Conservation (phyloP, 2,888 invertebrate species). For the Orthosia gothica region DNA sequence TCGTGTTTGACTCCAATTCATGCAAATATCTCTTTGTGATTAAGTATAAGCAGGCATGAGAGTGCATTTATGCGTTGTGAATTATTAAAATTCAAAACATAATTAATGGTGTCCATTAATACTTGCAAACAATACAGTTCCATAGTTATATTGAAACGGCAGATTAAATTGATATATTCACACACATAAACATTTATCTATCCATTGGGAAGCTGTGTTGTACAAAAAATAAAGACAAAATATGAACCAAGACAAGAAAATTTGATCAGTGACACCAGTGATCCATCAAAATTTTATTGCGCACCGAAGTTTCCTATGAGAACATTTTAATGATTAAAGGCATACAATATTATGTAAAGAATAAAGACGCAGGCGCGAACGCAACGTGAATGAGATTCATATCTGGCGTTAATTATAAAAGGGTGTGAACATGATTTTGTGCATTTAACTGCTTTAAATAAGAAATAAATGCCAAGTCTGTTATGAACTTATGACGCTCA, state of each 20-base stretch:
- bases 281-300: conserved; percentile 63
- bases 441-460: not conserved
- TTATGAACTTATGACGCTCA: conserved; percentile 1
- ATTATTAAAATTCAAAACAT: conserved; percentile 63
- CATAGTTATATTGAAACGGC: not conserved
- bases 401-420: not conserved
- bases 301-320: conserved; percentile 56
- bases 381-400: conserved; percentile 1
- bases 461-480: not conserved
- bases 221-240: conserved; percentile 50
- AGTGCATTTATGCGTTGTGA: conserved; percentile 61
- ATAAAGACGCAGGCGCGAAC: conserved; percentile 21
- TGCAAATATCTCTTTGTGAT: conserved; percentile 51
- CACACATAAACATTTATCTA: not conserved
- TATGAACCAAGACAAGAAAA: conserved; percentile 37
- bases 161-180: not conserved
- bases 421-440: conserved; percentile 8
- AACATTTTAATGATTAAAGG: conserved; percentile 41
- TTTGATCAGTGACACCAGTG: conserved; percentile 55
- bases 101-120: conserved; percentile 52
- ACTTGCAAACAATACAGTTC: not conserved
- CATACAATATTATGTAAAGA: conserved; percentile 30
- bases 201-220: conserved; percentile 10
- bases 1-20: conserved; percentile 51
- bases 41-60: conserved; percentile 50